These are phyloP conservation scores for Trimorus sp. DNA, from an alignment of 2,888 invertebrate species.

Conservation along the genomic window DNA sequence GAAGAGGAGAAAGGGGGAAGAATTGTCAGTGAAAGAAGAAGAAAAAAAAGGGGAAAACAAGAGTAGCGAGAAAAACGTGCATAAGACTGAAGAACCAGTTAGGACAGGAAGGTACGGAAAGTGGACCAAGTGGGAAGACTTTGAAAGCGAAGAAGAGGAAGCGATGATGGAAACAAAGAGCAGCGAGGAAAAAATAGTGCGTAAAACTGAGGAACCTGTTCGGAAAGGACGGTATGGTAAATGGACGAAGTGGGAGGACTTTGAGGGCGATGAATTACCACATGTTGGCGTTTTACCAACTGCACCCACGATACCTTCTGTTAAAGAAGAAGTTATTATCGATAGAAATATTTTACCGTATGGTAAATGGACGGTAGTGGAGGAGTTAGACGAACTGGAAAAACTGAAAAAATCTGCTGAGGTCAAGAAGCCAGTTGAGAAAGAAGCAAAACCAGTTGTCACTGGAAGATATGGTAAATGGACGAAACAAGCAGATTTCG, in stretches of 20 bases:
- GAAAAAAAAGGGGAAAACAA: background rate
- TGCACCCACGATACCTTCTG: too few species aligned
- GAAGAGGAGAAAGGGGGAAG: slow-evolving; percentile 35
- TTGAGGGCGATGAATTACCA: slow-evolving; percentile 33
- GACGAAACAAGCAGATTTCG: background rate
- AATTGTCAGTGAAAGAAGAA: slow-evolving; percentile 23
- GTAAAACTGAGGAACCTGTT: slow-evolving; percentile 8
- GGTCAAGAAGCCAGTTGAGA: background rate
- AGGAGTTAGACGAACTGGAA: too few species aligned
- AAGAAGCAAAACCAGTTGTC: background rate
- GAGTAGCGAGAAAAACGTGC: background rate
- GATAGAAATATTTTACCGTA: background rate
- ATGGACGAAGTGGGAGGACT: slow-evolving; percentile 51
- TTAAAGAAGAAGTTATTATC: slow-evolving; percentile 46
- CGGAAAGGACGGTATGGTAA: slow-evolving; percentile 50
- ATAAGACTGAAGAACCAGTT: slow-evolving; percentile 7
- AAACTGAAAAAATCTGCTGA: background rate
- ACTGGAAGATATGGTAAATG: background rate
- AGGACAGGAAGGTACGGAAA: slow-evolving; percentile 45
- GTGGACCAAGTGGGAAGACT: slow-evolving; percentile 51
- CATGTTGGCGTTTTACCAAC: too few species aligned
- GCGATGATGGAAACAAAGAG: background rate
- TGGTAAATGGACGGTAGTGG: too few species aligned
- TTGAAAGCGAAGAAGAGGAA: slow-evolving; percentile 50
- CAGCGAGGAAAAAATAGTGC: slow-evolving; percentile 3